Percentiles rank a stretch among this genome's conserved stretches.
Conservation (phyloP, 2,888 invertebrate species). For the Aphidius colemani region DNA sequence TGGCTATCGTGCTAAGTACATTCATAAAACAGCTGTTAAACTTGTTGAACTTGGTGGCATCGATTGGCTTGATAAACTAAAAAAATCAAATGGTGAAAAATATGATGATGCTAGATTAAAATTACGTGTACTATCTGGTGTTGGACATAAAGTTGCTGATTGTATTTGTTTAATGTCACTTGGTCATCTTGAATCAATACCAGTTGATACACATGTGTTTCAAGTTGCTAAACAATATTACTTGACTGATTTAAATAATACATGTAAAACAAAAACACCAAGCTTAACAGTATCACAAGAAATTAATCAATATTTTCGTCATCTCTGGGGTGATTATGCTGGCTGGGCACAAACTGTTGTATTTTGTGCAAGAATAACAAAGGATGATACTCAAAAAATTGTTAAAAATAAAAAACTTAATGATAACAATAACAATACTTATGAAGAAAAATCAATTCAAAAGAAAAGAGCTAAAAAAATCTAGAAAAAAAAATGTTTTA, state of each 20-base stretch:
- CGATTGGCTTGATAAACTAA: conserved; percentile 74
- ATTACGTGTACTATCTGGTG: conserved; percentile 81
- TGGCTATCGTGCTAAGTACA: conserved; percentile 88
- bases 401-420: background rate
- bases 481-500: background rate
- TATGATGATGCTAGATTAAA: conserved; percentile 76
- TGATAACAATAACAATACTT: too few relatives aligned
- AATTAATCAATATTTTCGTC: conserved; percentile 80
- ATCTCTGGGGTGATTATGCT: conserved; percentile 82
- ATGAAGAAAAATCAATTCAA: too few relatives aligned
- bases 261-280: conserved; percentile 64
- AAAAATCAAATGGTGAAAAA: conserved; percentile 62
- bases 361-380: conserved; percentile 53
- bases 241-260: conserved; percentile 73
- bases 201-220: conserved; percentile 95
- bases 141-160: conserved; percentile 97
- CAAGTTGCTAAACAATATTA: conserved; percentile 85
- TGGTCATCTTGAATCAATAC: conserved; percentile 84
- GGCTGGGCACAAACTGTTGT: conserved; percentile 96
- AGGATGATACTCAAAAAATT: conserved; percentile 12
- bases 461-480: background rate
- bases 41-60: conserved; percentile 73
- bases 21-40: conserved; percentile 73
- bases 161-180: conserved; percentile 97
- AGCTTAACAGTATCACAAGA: conserved; percentile 84